Evolutionary conservation across 2,113 vertebrate species (phyloP), one percentile per base, ranked within the genome.

Genomic region (Verasper variegatus): DNA sequence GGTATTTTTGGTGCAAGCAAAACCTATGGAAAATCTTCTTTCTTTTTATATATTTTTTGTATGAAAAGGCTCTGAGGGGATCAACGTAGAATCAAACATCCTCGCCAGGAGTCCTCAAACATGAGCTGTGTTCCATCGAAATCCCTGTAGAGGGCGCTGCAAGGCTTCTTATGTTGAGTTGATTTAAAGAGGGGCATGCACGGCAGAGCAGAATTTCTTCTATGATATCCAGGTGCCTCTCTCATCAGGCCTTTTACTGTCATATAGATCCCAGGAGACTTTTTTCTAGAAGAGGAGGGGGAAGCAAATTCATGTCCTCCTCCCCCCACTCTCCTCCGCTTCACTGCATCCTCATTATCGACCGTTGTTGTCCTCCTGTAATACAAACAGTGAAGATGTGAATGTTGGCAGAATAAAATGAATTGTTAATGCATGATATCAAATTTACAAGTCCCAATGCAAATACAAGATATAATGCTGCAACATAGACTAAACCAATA

Each of bases 1-100:
- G 20, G 75, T 82, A 71, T 87, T 82, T 91, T 91, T 89, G 63
- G 68, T 91, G 89, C 83, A 59, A 88, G 88, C 74, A 94, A 94
- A 94, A 93, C 91, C 91, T 91, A 92, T 89, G 90, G 90, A 81
- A 89, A 77, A 78, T 68, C 13, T 37, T 74, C 55, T 67, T 56
- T 67, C 35, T 78, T 47, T 68, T 71, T 57, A 8, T 31, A 1
- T 23, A 35, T 70, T 6, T 82, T 80, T 86, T 77, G 63, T 59
- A 68, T 74, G 68, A 74, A 58, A 80, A 84, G 68, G 35, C 52
- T 89, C 69, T 58, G 83, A 86, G 83, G 68, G 72, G 76, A 89
- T 87, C 80, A 84, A 65, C n/a, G 63, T 74, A 83, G 85, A 87
- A 91, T 91, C 84, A 88, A 87, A 62, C 42, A 87, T 87, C 75